phyloP scores from a whole-genome alignment of 2,797 vertebrate species.

The Oreonectes daqikongensis region DNA sequence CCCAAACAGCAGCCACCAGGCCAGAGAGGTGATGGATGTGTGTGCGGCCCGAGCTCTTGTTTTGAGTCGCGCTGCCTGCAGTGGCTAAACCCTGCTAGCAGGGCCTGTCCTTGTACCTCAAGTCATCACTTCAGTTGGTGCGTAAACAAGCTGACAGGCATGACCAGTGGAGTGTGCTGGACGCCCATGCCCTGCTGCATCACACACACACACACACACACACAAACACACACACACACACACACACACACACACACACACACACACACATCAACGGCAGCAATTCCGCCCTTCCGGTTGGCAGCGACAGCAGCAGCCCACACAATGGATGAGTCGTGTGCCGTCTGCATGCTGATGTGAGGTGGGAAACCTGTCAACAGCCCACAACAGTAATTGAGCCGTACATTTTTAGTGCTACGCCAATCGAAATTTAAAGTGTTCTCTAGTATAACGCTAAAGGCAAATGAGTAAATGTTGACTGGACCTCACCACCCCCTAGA shows the following conservation, averaged over 20 bases:
- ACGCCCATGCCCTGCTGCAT: slow-evolving; percentile 46
- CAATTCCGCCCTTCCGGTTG: slow-evolving; percentile 39
- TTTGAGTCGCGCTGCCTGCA: slow-evolving; percentile 44
- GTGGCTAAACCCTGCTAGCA: slow-evolving; percentile 46
- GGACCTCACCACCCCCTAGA: not conserved
- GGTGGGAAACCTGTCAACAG: slow-evolving; percentile 10
- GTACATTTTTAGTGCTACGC: slow-evolving; percentile 49
- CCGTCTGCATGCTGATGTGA: slow-evolving; percentile 54
- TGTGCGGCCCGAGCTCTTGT: slow-evolving; percentile 29
- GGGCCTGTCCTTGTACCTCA: slow-evolving; percentile 57
- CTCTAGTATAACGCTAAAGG: not conserved
- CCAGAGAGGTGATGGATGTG: slow-evolving; percentile 49
- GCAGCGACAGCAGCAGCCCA: slow-evolving; percentile 40
- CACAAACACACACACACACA: slow-evolving; percentile 26
- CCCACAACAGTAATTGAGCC: slow-evolving; percentile 11
- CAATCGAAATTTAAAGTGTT: slow-evolving; percentile 38
- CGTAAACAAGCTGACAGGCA: slow-evolving; percentile 57
- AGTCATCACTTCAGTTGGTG: slow-evolving; percentile 53
- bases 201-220: slow-evolving; percentile 27
- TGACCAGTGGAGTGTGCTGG: slow-evolving; percentile 42
- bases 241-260: slow-evolving; percentile 17
- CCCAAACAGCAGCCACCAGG: slow-evolving; percentile 32
- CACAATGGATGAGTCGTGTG: slow-evolving; percentile 44
- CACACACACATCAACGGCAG: slow-evolving; percentile 24
- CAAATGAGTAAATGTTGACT: not conserved